These are phyloP conservation scores for Cariama cristata DNA, from an alignment of 2,113 vertebrate species.

Conservation along the genomic window DNA sequence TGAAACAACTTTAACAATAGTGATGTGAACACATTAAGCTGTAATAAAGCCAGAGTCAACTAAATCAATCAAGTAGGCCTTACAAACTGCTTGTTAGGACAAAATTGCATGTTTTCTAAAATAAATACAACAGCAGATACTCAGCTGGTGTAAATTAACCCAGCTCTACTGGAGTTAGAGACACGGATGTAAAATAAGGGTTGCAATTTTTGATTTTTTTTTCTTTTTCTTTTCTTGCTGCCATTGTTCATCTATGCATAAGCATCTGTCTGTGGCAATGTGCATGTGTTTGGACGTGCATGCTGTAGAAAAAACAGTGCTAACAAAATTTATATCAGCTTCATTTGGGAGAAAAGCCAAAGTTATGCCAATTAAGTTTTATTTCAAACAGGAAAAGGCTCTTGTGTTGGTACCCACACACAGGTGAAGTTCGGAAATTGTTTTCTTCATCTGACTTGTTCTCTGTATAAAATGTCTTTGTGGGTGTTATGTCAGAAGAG, in stretches of 20 bases:
- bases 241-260: constrained; percentile 23
- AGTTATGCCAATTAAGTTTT: neutral
- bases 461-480: neutral
- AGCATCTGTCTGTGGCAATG: neutral
- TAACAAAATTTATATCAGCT: neutral
- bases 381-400: constrained; percentile 3
- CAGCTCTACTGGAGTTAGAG: constrained; percentile 49
- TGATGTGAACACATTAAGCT: constrained; percentile 66
- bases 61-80: constrained; percentile 69
- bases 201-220: neutral
- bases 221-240: neutral
- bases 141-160: constrained; percentile 69
- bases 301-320: neutral
- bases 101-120: constrained; percentile 70
- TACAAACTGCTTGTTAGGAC: constrained; percentile 65
- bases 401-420: neutral
- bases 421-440: constrained; percentile 4
- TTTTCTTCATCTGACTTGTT: neutral
- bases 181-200: constrained; percentile 41
- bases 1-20: constrained; percentile 73
- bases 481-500: neutral
- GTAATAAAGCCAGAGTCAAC: constrained; percentile 69
- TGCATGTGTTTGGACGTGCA: neutral
- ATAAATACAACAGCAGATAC: constrained; percentile 67
- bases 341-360: neutral